phyloP scores from a whole-genome alignment of 2,113 vertebrate species.

The Lycaon pictus region DNA sequence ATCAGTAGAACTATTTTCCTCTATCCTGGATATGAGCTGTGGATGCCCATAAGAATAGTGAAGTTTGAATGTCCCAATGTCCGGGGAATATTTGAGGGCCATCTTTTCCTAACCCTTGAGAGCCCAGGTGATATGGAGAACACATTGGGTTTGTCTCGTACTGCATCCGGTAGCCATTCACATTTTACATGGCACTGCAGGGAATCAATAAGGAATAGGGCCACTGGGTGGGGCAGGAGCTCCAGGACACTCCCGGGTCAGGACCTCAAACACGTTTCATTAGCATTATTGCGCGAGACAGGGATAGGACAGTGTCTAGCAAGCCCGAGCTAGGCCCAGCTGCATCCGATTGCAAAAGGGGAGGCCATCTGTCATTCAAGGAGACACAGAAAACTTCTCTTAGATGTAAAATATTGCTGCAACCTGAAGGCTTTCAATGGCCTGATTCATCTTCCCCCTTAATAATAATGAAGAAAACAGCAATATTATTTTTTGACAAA shows the following conservation, averaged over 20 bases:
- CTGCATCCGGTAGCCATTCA: accelerated
- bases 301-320: accelerated
- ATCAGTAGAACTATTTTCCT: neutral
- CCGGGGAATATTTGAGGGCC: accelerated
- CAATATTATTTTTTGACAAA: slow-evolving; percentile 71
- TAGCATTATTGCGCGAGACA: neutral
- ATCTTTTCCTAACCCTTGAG: neutral
- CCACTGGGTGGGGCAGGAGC: accelerated
- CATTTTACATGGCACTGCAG: too few relatives aligned
- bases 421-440: slow-evolving; percentile 62
- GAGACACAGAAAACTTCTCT: neutral
- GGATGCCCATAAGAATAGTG: accelerated
- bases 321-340: accelerated
- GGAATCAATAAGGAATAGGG: accelerated
- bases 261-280: neutral
- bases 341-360: neutral
- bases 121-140: accelerated
- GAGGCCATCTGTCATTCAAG: slow-evolving; percentile 46
- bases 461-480: slow-evolving; percentile 55
- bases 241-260: neutral
- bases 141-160: accelerated
- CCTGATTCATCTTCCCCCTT: slow-evolving; percentile 74
- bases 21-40: neutral
- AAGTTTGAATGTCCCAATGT: neutral
- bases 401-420: slow-evolving; percentile 58